Base-by-base conservation (phyloP, 2,888 invertebrate genomes). In the Pilophorus perplexus region DNA sequence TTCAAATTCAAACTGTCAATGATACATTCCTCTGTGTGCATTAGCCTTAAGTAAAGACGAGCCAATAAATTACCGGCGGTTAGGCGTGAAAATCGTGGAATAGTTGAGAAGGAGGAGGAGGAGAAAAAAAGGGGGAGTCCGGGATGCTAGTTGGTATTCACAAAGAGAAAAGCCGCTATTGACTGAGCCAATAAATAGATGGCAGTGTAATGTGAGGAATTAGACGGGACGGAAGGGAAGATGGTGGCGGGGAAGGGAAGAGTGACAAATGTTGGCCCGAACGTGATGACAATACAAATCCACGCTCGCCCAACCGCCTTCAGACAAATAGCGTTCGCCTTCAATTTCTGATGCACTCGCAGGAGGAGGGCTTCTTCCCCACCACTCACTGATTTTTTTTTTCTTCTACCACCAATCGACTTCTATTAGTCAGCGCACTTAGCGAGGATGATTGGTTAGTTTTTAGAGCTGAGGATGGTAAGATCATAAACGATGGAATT, bases 191-290 rank as follows among this genome's bases (percentile, higher is more conserved):
- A 66, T 66, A 66, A 66, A 66, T 66, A 57, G 57, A 66, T 66
- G 57, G 66, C 37, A 57, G 57, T 66, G 66, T 66, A 66, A 66
- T 66, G 66, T 66, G 66, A 66, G 52, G 66, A 66, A 66, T 66
- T 66, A 66, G 50, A 50, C 16, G 48, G 14, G 46, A 27, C 6
- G 40, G 28, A 54, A 52, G 23, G 10, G 64, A n/a, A 16, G 54
- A n/a, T 18, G 54, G 12, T 28, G 20, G 5, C 27, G 55, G 37
- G 20, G 50, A 42, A 25, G 42, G 40, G 20, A 16, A 57, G 46
- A 66, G 66, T 66, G 66, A 66, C 66, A 66, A 66, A 66, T 66
- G 66, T 66, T 66, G 52, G 37, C 23, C 23, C 22, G 57, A 37
- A 66, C 66, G 66, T 66, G 66, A 66, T 66, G 57, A 59, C 66